Evolutionary conservation across 2,113 vertebrate genomes (phyloP).

Genomic region (Stegostoma tigrinum): DNA sequence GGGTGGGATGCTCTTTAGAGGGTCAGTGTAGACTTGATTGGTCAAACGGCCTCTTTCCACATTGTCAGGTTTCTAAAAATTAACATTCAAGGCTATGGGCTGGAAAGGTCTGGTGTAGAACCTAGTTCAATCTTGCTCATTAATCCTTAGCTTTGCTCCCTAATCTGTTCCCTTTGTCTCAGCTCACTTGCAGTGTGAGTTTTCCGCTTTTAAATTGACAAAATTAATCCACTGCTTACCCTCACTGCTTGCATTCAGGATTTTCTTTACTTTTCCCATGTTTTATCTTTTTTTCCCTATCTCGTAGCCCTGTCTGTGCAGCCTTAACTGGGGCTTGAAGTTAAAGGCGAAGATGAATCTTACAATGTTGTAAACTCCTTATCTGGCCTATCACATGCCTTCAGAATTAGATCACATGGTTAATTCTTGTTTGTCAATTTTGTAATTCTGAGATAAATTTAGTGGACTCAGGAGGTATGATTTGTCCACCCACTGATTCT

Average conservation of each 20-base stretch:
- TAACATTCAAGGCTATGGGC: too few species aligned
- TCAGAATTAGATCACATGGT: not conserved
- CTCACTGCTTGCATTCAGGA: not conserved
- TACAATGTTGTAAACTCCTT: not conserved
- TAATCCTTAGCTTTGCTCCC: not conserved
- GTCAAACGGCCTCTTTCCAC: too few species aligned
- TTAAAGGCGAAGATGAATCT: not conserved
- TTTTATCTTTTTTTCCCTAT: not conserved
- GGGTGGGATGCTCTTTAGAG: too few species aligned
- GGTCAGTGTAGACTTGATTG: too few species aligned
- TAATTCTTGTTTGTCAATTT: not conserved
- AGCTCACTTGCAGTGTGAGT: not conserved
- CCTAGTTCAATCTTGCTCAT: not conserved
- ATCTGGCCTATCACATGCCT: not conserved
- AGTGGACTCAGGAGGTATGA: not conserved
- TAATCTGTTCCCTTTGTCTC: not conserved
- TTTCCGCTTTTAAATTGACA: not conserved
- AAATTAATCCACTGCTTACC: not conserved
- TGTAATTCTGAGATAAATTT: not conserved
- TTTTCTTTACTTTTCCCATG: not conserved
- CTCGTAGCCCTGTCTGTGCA: not conserved
- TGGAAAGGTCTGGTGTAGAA: too few species aligned
- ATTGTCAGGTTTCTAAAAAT: too few species aligned
- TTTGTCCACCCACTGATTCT: not conserved
- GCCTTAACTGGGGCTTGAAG: not conserved